Conservation (phyloP, 2,797 vertebrate genomes). For the Galaxias olidus region DNA sequence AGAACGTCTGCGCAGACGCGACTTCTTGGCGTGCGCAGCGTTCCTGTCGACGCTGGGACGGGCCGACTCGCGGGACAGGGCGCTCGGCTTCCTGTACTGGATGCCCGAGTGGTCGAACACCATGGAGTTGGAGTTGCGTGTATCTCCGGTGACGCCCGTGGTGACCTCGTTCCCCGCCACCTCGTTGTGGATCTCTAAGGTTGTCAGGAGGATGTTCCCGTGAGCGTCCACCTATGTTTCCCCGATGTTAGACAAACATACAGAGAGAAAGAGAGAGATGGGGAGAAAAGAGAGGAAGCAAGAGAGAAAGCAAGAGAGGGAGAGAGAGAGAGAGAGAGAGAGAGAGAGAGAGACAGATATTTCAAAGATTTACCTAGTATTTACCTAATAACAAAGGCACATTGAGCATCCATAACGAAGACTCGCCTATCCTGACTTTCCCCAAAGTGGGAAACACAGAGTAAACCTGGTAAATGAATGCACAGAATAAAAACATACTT, state of each 20-base stretch:
- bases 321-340: slow-evolving; percentile 4
- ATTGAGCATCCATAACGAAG: slow-evolving; percentile 24
- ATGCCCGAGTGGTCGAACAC: slow-evolving; percentile 90
- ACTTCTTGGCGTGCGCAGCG: slow-evolving; percentile 79
- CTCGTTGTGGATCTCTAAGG: slow-evolving; percentile 97
- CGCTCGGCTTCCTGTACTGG: slow-evolving; percentile 92
- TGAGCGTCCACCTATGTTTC: slow-evolving; percentile 89
- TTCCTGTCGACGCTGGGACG: slow-evolving; percentile 84
- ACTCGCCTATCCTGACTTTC: slow-evolving; percentile 11
- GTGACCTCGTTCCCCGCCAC: slow-evolving; percentile 88
- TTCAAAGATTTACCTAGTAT: slow-evolving; percentile 47
- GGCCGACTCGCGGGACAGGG: slow-evolving; percentile 73
- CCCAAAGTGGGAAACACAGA: slow-evolving; percentile 38
- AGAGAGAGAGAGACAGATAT: slow-evolving; percentile 37
- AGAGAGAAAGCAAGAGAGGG: slow-evolving; percentile 26
- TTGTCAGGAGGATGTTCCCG: slow-evolving; percentile 94
- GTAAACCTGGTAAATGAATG: slow-evolving; percentile 31
- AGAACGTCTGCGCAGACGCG: slow-evolving; percentile 88
- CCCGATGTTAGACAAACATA: slow-evolving; percentile 44
- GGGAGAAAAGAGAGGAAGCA: slow-evolving; percentile 29
- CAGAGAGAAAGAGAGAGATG: slow-evolving; percentile 40
- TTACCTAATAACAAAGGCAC: slow-evolving; percentile 32
- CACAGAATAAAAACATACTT: slow-evolving; percentile 32
- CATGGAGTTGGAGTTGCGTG: slow-evolving; percentile 89
- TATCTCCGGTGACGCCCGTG: slow-evolving; percentile 79